Base-by-base conservation (phyloP, 2,888 invertebrate species). In the Tholera decimalis region DNA sequence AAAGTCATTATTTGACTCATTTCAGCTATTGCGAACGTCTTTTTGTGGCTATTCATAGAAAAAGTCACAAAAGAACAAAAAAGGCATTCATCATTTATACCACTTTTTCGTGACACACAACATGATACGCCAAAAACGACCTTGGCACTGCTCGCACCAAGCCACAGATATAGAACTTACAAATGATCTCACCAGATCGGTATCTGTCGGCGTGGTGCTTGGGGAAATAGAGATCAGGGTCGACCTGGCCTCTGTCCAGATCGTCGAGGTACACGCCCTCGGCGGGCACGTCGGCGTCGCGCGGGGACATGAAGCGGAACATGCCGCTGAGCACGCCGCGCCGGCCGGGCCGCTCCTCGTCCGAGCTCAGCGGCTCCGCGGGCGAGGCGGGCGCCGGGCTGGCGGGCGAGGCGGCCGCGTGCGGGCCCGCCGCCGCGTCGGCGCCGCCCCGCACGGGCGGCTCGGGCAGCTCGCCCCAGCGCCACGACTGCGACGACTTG, bases 191-290 rank as follows among this genome's bases (percentile, higher is more conserved):
- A 93, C 94, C 91, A 88, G 96, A 83, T 87, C 96, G 92, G 73
- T 92, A 93, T 33, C 91, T 85, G 39, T 92, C 92, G 1, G 88
- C 93, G 93, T 89, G 96, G 91, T 83, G 98, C 97, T 93, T 99
- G 97, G 96, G 99, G 98, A 84, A 99, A 96, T 86, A 98, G 97
- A 78, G 98, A 97, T 99, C 98, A n/a, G 99, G 99, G 91, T 99
- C 98, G 93, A 99, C 97, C 85, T 97, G 97, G 56, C 98, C 98
- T 30, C 98, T 97, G 88, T 98, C 98, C 70, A 99, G 96, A 87
- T 99, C 99, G 60, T 99, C 98, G 66, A 99, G 96, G 92, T 99
- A 99, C 78, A 99, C 98, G 61, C 98, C 98, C 81, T 98, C 98
- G 15, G 97, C 95, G 85, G 96, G 96, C 28, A 96, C 96, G 84